Percentiles rank a stretch among this genome's conserved stretches.
phyloP scores from a whole-genome alignment of 2,113 vertebrate genomes.

The Drymodes brunneopygia region DNA sequence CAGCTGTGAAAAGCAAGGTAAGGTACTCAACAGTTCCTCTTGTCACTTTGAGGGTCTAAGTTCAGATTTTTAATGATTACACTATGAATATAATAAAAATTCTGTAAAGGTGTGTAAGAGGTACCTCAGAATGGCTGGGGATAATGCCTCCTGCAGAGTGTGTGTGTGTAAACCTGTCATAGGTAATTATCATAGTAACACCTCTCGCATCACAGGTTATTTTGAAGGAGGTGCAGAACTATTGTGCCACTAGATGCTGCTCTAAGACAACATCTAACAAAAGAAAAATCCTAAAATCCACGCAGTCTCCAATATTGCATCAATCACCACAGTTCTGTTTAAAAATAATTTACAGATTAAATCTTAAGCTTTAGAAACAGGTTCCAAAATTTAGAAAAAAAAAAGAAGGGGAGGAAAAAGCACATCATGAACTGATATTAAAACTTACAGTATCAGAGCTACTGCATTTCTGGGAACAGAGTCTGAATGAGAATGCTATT shows the following conservation, averaged over 20 bases:
- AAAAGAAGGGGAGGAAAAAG: fast-evolving
- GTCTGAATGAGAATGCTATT: not conserved
- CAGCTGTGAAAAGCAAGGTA: not conserved
- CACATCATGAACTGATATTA: slow-evolving; percentile 38
- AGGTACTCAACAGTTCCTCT: not conserved
- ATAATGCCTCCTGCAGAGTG: not conserved
- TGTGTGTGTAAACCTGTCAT: not conserved
- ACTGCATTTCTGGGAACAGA: not conserved
- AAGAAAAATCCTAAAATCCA: not conserved
- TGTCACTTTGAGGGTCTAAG: not conserved
- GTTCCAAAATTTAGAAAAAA: not conserved
- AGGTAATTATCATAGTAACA: not conserved
- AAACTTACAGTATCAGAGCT: not conserved
- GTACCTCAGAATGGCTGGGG: not conserved
- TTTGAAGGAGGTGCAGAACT: not conserved
- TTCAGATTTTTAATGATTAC: not conserved
- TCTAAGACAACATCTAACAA: slow-evolving; percentile 68
- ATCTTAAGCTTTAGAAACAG: slow-evolving; percentile 59
- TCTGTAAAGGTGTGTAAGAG: not conserved
- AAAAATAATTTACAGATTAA: slow-evolving; percentile 61
- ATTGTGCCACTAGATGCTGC: slow-evolving; percentile 75
- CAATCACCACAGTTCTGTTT: slow-evolving; percentile 24
- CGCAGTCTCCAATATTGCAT: slow-evolving; percentile 20
- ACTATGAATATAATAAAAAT: not conserved
- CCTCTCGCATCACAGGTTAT: not conserved